Base-by-base conservation (phyloP, 2,113 vertebrate species). In the Peromyscus polionotus region DNA sequence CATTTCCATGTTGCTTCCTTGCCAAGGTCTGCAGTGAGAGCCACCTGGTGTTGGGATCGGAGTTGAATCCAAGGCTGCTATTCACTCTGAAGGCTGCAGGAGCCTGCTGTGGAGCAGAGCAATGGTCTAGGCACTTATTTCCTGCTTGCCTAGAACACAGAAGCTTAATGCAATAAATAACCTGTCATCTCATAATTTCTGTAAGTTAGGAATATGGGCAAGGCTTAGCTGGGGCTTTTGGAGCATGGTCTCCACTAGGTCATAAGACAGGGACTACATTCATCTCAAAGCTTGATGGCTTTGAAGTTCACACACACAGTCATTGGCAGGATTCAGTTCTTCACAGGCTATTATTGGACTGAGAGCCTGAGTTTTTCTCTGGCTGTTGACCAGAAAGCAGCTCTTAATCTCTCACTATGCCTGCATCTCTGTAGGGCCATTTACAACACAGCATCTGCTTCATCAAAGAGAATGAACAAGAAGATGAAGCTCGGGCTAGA, bases 1-100 rank as follows among this genome's bases (percentile, higher is more conserved):
- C 91, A 96, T 95, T 91, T 97, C 68, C 94, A 88, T 97, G 94
- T 77, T 83, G 92, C 57, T 95, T 89, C 42, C 57, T 87, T 97
- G 88, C 57, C 84, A 93, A 94, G 85, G 84, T 90, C 79, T 92
- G 75, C 75, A 63, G 80, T 73, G 79, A 93, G 97, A 97, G 61
- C 73, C 83, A 92, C 73, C 95, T 88, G 90, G 59, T 94, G 36
- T 48, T 95, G 88, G 57, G 65, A 95, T 75, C 83, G 54, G 42
- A 88, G 54, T 45, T 85, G 73, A 84, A 92, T 94, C 85, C 84
- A 19, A 94, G 67, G 57, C 22, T 39, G 26, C 77, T 90, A 22
- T 54, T 92, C 51, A 84, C 42, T 93, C 45, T 39, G 65, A 70
- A 91, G 81, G 85, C 45, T 61, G 65, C 75, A 88, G 70, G 85